phyloP scores from a whole-genome alignment of 2,888 invertebrate genomes.

The Parasteatoda lunata region DNA sequence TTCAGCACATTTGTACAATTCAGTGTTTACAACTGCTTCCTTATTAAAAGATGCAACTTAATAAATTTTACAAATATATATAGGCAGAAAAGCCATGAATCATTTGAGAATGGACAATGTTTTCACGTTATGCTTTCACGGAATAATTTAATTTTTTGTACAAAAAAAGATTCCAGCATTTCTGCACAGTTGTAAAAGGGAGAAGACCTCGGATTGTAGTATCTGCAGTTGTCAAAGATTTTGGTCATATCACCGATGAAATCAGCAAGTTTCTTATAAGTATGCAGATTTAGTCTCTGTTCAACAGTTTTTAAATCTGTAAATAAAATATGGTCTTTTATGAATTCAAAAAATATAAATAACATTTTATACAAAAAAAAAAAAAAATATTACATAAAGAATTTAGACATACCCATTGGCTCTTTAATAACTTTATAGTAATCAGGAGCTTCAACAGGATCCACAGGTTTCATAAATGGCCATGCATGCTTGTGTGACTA shows the following conservation, averaged over 20 bases:
- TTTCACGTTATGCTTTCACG: slow-evolving; percentile 70
- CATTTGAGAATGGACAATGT: neutral
- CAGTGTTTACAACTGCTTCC: neutral
- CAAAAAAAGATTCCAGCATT: slow-evolving; percentile 94
- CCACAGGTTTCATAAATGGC: slow-evolving; percentile 98
- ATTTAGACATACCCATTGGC: slow-evolving; percentile 87
- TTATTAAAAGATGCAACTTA: neutral
- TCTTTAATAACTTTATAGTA: slow-evolving; percentile 97
- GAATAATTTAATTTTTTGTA: slow-evolving; percentile 83
- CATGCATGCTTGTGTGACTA: slow-evolving; percentile 95
- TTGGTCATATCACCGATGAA: slow-evolving; percentile 98
- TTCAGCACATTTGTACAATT: neutral
- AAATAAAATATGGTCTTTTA: slow-evolving; percentile 70
- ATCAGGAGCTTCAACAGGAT: slow-evolving; percentile 95
- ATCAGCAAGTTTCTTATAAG: slow-evolving; percentile 91
- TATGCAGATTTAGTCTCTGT: slow-evolving; percentile 86
- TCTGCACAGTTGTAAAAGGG: slow-evolving; percentile 97
- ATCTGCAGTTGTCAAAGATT: slow-evolving; percentile 98
- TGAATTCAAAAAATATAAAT: neutral
- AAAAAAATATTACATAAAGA: slow-evolving; percentile 4
- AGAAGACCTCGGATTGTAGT: slow-evolving; percentile 96
- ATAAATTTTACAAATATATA: neutral
- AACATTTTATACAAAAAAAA: neutral
- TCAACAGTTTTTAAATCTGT: slow-evolving; percentile 95
- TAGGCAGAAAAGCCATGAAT: neutral